A percentile compares a stretch with the other conserved stretches of the same genome.
Evolutionary conservation across 2,888 invertebrate species (phyloP).

Genomic region (Agonopterix heracliana): DNA sequence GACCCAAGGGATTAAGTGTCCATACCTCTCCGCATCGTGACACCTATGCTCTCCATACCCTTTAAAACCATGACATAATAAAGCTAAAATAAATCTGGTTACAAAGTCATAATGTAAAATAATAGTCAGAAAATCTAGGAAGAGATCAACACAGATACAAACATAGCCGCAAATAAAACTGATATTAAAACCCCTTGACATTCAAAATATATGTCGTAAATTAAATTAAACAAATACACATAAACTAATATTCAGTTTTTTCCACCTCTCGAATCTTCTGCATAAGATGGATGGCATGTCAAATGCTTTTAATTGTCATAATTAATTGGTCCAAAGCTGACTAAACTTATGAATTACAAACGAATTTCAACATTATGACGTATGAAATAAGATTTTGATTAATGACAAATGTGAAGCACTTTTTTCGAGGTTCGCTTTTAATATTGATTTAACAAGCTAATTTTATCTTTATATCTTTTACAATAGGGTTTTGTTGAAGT

Average conservation of each 20-base stretch:
- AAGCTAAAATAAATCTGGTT: too few relatives aligned
- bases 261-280: slow-evolving; percentile 3
- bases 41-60: too few relatives aligned
- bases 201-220: background rate
- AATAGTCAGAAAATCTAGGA: too few relatives aligned
- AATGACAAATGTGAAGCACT: slow-evolving; percentile 1
- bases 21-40: too few relatives aligned
- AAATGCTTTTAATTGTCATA: slow-evolving; percentile 10
- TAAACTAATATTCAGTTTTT: background rate
- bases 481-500: background rate
- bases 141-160: too few relatives aligned
- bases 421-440: background rate
- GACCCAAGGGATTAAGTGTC: too few relatives aligned
- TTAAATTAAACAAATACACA: background rate
- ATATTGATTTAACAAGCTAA: too few relatives aligned
- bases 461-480: too few relatives aligned
- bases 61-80: too few relatives aligned
- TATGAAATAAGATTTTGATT: slow-evolving; percentile 10
- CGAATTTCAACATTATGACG: slow-evolving; percentile 10
- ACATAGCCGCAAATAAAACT: too few relatives aligned
- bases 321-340: slow-evolving; percentile 8
- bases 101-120: too few relatives aligned
- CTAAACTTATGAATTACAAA: slow-evolving; percentile 6
- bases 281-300: slow-evolving; percentile 10
- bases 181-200: slow-evolving; percentile 3